Conservation (phyloP, 2,888 invertebrate species). For the Leuctra nigra region DNA sequence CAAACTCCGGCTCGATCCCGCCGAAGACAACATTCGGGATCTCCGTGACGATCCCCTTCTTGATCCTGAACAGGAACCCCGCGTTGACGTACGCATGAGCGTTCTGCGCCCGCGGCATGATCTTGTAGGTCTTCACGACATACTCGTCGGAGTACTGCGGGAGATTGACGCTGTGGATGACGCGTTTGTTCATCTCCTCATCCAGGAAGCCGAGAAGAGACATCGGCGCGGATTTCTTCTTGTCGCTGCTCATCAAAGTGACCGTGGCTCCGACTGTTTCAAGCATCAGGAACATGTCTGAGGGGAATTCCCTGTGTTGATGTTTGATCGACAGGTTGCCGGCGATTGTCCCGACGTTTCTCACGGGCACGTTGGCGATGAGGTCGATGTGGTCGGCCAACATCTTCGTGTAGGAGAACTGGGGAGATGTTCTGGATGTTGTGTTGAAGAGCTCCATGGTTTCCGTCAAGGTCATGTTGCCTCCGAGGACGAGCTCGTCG, state of each 20-base stretch:
- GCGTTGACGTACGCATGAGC: constrained; percentile 73
- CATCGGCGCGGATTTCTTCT: background rate
- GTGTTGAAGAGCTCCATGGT: constrained; percentile 45
- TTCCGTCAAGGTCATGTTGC: constrained; percentile 49
- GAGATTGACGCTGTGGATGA: background rate
- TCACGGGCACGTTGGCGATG: constrained; percentile 40
- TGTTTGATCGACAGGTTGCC: constrained; percentile 51
- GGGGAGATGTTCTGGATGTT: constrained; percentile 17
- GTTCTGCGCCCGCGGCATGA: constrained; percentile 69
- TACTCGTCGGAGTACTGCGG: background rate
- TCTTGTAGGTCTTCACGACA: constrained; percentile 43
- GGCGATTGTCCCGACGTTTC: constrained; percentile 34
- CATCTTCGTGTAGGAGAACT: constrained; percentile 33
- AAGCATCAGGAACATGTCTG: constrained; percentile 59
- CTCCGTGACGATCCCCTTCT: constrained; percentile 44
- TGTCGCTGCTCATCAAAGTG: constrained; percentile 27
- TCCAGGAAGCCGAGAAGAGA: background rate
- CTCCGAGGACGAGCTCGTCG: constrained; percentile 49
- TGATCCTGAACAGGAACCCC: constrained; percentile 58
- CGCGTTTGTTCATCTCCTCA: background rate
- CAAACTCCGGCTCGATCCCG: constrained; percentile 49
- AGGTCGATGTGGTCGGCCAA: constrained; percentile 38
- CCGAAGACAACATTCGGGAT: constrained; percentile 57
- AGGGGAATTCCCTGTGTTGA: constrained; percentile 57
- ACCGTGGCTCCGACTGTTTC: constrained; percentile 36